Base-by-base conservation (phyloP, 2,888 invertebrate species). In the Actias luna region DNA sequence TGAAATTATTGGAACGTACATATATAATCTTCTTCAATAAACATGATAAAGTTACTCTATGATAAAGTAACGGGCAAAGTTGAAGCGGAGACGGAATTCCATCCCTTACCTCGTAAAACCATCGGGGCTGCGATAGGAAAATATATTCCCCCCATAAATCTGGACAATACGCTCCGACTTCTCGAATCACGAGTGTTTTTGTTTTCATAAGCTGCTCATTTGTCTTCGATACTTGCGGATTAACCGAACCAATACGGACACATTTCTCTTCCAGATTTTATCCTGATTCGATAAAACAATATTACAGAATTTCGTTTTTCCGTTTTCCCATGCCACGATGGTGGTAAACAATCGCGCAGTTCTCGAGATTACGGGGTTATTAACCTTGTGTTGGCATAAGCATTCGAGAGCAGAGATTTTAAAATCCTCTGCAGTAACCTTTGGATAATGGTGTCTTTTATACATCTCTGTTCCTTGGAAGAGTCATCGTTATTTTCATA, bases 101-200 rank as follows among this genome's bases (percentile, higher is more conserved):
- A 35, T 60, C 22, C 55, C 55, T 29, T 60, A 29, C 18, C 61
- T 61, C 57, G 55, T 61, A 57, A 61, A 61, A 57, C 29, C n/a
- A 59, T 8, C 57, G 64, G 12, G 31, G 68, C 29, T 1, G 65
- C 66, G 63, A 67, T 36, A 10, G 60, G 16, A 25, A 59, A 42
- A 58, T 42, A 55, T 29, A 55, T 55, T 55, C 55, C 16, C 27
- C 29, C 55, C 55, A 55, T 55, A 55, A 55, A 55, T 55, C 29
- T 55, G 29, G 16, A 29, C 55, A 55, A 55, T 55, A 55, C 29
- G 55, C 5, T 29, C 29, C 55, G 55, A 55, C 55, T 55, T 29
- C 55, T 55, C 55, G 29, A 55, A 29, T 55, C 55, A 29, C n/a
- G 55, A 55, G 1, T 55, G 29, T 55, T 55, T 55, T 55, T 55